A percentile compares a stretch with the other conserved stretches of the same genome.
phyloP scores from a whole-genome alignment of 2,113 vertebrate species.

The Nannospalax galili region DNA sequence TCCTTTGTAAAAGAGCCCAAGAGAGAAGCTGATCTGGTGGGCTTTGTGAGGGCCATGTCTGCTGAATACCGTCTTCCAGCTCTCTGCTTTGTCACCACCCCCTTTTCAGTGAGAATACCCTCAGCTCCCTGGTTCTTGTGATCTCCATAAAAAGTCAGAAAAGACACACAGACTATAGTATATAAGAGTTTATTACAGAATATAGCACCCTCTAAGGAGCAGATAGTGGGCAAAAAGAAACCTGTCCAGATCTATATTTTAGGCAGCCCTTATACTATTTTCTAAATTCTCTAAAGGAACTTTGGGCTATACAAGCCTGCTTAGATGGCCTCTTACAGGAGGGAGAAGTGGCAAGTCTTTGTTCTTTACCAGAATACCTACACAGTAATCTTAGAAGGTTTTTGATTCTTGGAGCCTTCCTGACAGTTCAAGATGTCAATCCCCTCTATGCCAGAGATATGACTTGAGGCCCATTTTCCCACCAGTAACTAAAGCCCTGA shows the following conservation, averaged over 20 bases:
- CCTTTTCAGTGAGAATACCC: not conserved
- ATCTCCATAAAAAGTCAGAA: not conserved
- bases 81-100: not conserved
- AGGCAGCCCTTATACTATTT: not conserved
- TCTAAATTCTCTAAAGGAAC: not conserved
- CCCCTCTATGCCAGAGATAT: not conserved
- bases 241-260: not conserved
- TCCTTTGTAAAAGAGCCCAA: not conserved
- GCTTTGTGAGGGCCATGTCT: not conserved
- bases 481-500: not conserved
- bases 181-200: not conserved
- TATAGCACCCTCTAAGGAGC: not conserved
- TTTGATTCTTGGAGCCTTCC: not conserved
- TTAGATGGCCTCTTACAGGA: not conserved
- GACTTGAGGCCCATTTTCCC: not conserved
- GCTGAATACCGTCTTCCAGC: not conserved
- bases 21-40: not conserved
- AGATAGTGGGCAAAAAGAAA: not conserved
- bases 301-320: not conserved
- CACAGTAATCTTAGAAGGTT: not conserved
- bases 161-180: not conserved
- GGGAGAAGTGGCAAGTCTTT: too few species aligned
- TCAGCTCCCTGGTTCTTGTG: not conserved
- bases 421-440: not conserved
- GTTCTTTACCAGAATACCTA: not conserved